These are phyloP conservation scores for Mungos mungo DNA, from an alignment of 2,113 vertebrate species.

Conservation along the genomic window DNA sequence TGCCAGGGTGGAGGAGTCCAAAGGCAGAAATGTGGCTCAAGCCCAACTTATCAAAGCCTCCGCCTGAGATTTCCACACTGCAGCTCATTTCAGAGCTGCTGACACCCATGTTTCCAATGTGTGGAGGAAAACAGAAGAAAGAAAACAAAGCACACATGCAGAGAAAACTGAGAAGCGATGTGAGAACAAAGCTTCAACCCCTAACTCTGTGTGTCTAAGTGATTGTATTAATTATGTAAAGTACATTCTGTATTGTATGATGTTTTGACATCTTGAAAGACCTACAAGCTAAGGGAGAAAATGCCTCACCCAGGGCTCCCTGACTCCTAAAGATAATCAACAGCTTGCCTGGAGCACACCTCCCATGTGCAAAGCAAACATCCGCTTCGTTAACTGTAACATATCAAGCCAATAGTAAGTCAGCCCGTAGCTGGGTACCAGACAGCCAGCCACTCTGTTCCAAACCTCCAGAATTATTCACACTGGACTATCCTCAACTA, in stretches of 20 bases:
- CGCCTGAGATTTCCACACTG: background rate
- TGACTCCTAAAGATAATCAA: background rate
- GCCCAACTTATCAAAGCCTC: background rate
- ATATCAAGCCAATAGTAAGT: background rate
- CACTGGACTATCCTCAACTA: background rate
- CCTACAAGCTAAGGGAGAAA: background rate
- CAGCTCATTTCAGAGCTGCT: background rate
- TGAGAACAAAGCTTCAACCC: background rate
- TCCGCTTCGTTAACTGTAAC: background rate
- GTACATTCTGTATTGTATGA: too few species aligned
- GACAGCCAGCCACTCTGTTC: background rate
- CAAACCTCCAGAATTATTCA: background rate
- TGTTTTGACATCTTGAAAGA: background rate
- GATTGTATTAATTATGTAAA: background rate
- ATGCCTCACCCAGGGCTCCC: background rate
- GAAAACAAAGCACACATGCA: background rate
- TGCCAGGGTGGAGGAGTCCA: background rate
- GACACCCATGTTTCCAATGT: background rate
- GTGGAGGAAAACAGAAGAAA: background rate
- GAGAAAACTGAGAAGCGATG: background rate
- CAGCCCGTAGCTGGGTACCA: background rate
- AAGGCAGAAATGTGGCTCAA: background rate
- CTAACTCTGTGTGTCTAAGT: background rate
- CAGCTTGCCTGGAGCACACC: background rate
- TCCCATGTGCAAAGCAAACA: background rate